Percentiles rank a stretch among this genome's conserved stretches.
Evolutionary conservation across 2,888 invertebrate species (phyloP).

Genomic region (Dynastes tityus): DNA sequence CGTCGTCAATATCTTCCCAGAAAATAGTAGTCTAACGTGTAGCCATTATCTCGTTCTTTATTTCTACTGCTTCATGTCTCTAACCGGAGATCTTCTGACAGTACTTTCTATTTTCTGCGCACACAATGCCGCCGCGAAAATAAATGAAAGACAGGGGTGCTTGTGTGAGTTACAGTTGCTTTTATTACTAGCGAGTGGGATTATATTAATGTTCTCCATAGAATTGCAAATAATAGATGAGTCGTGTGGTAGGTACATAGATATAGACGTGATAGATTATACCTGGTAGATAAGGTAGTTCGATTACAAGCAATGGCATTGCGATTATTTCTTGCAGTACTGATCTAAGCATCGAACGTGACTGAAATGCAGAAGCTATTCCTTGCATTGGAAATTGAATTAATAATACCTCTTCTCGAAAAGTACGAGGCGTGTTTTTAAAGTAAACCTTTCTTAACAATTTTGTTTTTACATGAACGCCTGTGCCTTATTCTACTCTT

Average conservation of each 20-base stretch:
- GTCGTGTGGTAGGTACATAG: no score
- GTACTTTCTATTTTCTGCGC: conserved; percentile 9
- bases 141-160: background rate
- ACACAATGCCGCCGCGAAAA: background rate
- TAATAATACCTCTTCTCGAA: no score
- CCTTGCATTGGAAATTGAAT: no score
- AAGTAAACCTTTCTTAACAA: no score
- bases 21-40: conserved; percentile 28
- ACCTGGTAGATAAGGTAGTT: no score
- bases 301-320: no score
- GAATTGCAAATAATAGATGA: conserved; percentile 1
- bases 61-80: background rate
- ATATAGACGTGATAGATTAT: background rate
- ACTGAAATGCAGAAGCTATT: no score
- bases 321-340: no score
- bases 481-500: no score
- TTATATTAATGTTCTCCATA: background rate
- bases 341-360: no score
- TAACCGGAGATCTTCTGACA: background rate
- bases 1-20: conserved; percentile 19
- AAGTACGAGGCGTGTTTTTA: no score
- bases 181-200: conserved; percentile 4
- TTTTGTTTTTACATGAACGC: no score
- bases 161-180: background rate
- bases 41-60: conserved; percentile 28